Evolutionary conservation across 1,140 invertebrate species (phyloP).

Genomic region (Pseudomyrmex flavicornis): DNA sequence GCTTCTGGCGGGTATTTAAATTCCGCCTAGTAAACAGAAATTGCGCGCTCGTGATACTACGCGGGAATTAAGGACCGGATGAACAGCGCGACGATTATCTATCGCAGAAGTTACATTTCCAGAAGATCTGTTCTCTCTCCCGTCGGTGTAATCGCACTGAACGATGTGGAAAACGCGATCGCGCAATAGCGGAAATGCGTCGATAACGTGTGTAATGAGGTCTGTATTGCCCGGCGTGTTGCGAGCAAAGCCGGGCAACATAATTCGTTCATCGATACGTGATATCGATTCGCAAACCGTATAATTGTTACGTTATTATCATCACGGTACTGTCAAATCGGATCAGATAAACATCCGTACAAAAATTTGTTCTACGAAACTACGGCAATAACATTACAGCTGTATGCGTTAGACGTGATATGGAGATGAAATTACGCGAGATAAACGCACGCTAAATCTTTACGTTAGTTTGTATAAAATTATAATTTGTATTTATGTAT

Average conservation of each 20-base stretch:
- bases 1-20: conserved; percentile 42
- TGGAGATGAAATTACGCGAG: no score
- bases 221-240: neutral
- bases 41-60: conserved; percentile 7
- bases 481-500: no score
- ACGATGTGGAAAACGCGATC: neutral
- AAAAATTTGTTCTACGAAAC: neutral
- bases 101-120: neutral
- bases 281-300: conserved; percentile 34
- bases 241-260: neutral
- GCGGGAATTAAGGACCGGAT: conserved; percentile 36
- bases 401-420: no score
- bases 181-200: neutral
- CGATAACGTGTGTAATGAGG: conserved; percentile 13
- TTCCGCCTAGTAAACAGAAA: conserved; percentile 29
- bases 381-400: no score
- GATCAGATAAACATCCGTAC: neutral
- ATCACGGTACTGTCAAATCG: neutral
- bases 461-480: neutral
- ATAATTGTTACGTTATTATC: conserved; percentile 42
- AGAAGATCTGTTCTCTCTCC: neutral
- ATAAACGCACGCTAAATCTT: neutral
- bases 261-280: conserved; percentile 30
- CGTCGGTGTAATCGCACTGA: conserved; percentile 10
- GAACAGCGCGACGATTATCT: conserved; percentile 6